Base-by-base conservation (phyloP, 2,888 invertebrate genomes). In the Neoascia interrupta region DNA sequence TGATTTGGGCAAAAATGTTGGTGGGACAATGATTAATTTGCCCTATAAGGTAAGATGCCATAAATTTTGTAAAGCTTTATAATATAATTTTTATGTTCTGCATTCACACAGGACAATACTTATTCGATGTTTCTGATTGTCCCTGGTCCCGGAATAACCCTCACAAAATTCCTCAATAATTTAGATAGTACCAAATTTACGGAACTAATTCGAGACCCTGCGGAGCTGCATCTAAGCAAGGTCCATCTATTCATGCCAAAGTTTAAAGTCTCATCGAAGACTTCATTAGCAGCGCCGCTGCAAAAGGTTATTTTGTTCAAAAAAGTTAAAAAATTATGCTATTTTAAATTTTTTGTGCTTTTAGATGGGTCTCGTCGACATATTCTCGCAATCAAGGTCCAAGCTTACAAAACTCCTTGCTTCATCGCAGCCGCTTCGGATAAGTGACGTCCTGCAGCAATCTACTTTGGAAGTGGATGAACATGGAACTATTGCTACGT, bases 11-110 rank as follows among this genome's bases (percentile, higher is more conserved):
- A 89, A 90, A 8, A 90, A 90, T 16, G 86, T 93, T 4, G 91
- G 92, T 73, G 92, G 93, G 41, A 90, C 92, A 82, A 92, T 92
- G 64, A 87, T 94, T 21, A 91, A 93, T 84, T 84, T 94, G 51
- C 94, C 94, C 4, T 94, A 94, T 83, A 90, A 91, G 85, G 94
- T 94, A 88, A 89, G 89, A 16, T 54, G 1, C 2, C 8, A 1
- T 4, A 3, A 1, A 1, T n/a, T 34, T 31, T 16, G 1, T 16
- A 15, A 1, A 1, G 16, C n/a, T 16, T 21, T 41, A 11, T 2
- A 47, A n/a, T 5, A 5, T 0, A 47, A 18, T 13, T 19, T 19
- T 34, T 13, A 13, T 8, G 3, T 1, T 11, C 3, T 23, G 1
- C 16, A 2, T 34, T 1, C 8, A 8, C 37, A 10, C 3, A 91